phyloP scores from a whole-genome alignment of 2,888 invertebrate species.

The Dryococelus australis region DNA sequence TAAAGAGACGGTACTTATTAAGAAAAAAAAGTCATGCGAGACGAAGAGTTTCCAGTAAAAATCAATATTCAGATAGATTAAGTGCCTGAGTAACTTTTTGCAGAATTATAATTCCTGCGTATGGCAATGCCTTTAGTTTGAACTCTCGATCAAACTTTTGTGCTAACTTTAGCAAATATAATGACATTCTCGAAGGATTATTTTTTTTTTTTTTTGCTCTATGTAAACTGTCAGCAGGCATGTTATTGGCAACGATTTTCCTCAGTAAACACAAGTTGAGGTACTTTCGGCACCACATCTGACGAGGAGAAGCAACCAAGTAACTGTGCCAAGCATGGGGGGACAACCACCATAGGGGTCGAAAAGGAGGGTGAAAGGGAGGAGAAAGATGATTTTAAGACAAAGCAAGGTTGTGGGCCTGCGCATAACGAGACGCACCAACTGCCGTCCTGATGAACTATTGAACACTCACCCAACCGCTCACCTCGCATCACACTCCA shows the following conservation, averaged over 20 bases:
- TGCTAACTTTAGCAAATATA: no score
- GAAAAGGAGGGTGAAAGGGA: neutral
- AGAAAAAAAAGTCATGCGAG: no score
- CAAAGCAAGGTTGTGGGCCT: neutral
- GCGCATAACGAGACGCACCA: neutral
- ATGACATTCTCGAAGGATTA: no score
- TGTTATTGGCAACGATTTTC: neutral
- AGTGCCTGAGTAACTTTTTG: no score
- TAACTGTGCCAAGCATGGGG: neutral
- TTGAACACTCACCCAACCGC: neutral
- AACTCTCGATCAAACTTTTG: no score
- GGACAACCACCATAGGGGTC: neutral
- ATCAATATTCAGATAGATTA: no score
- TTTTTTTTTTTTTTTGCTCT: no score
- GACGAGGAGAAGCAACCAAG: neutral
- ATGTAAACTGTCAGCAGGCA: neutral
- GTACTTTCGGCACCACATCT: neutral
- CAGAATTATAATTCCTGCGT: no score
- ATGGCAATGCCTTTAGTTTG: no score
- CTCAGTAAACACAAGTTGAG: neutral
- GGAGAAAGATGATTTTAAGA: neutral
- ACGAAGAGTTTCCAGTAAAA: no score
- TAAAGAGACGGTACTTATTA: no score
- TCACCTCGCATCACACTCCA: neutral
- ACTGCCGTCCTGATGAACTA: neutral